Evolutionary conservation across 2,797 vertebrate species (phyloP).

Genomic region (Centroberyx gerrardi): DNA sequence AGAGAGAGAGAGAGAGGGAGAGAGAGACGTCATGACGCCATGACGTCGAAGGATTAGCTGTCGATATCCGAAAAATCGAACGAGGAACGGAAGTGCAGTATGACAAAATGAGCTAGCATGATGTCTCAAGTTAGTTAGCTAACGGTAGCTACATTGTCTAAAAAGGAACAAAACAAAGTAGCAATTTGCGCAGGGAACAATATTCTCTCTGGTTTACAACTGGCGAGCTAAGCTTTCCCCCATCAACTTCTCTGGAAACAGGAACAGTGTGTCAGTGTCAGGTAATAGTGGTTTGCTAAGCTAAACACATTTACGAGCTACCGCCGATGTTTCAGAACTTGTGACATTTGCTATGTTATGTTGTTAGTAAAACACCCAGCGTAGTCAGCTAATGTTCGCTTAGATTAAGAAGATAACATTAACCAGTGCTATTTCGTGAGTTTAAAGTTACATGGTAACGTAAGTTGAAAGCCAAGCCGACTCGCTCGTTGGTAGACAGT

Average conservation of each 20-base stretch:
- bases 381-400: background rate
- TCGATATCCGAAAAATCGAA: constrained; percentile 65
- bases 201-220: background rate
- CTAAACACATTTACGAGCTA: constrained; percentile 46
- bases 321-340: constrained; percentile 8
- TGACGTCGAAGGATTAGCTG: background rate
- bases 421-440: background rate
- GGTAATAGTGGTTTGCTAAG: constrained; percentile 51
- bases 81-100: constrained; percentile 65
- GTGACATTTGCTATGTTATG: background rate
- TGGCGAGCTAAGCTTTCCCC: constrained; percentile 2
- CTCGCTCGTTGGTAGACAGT: background rate
- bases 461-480: background rate
- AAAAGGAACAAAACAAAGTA: background rate
- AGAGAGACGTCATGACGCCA: constrained; percentile 31
- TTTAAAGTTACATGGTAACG: background rate
- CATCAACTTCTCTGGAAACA: constrained; percentile 29
- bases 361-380: fast-evolving
- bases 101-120: constrained; percentile 12
- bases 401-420: background rate
- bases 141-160: background rate
- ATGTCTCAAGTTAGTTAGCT: constrained; percentile 51
- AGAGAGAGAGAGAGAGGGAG: no score
- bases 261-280: constrained; percentile 48
- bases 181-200: background rate